phyloP scores from a whole-genome alignment of 2,113 vertebrate species.

The Pteronura brasiliensis region DNA sequence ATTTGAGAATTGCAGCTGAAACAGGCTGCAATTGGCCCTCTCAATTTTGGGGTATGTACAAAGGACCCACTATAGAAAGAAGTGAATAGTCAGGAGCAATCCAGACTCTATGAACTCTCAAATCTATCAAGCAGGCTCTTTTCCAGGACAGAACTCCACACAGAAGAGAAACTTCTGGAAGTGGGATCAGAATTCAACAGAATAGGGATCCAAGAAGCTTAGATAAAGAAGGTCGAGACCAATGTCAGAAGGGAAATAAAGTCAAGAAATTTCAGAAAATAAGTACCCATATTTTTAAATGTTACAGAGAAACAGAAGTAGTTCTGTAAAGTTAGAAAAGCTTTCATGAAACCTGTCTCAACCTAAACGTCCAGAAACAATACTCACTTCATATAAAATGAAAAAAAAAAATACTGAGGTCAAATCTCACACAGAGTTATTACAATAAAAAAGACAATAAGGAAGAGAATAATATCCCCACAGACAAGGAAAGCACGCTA shows the following conservation, averaged over 20 bases:
- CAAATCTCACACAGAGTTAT: background rate
- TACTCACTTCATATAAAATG: background rate
- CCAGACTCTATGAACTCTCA: background rate
- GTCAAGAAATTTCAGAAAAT: background rate
- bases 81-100: background rate
- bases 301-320: background rate
- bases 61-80: background rate
- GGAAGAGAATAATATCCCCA: background rate
- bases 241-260: background rate
- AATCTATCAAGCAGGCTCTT: background rate
- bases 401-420: background rate
- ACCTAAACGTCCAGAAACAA: background rate
- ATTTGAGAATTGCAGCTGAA: background rate
- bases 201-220: background rate
- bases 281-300: background rate
- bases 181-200: conserved; percentile 7
- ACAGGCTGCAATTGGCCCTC: background rate
- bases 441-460: background rate
- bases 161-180: background rate
- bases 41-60: background rate
- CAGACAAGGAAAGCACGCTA: background rate
- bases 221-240: background rate
- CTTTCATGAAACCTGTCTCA: background rate
- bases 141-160: background rate
- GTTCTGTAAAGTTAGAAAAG: background rate